These are phyloP conservation scores for Spodoptera littoralis DNA, from an alignment of 2,888 invertebrate genomes.

Conservation along the genomic window DNA sequence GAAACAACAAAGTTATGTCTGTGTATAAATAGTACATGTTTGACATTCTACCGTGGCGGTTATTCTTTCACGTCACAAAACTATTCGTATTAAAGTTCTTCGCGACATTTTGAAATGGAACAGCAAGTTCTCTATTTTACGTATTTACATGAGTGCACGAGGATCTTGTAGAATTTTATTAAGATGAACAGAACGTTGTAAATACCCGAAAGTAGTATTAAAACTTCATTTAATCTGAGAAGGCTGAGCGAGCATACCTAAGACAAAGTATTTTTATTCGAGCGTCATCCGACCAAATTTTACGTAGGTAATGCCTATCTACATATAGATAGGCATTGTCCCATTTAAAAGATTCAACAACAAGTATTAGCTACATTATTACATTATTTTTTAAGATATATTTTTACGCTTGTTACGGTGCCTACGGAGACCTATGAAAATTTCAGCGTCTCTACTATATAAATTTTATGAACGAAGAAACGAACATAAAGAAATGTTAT, in stretches of 20 bases:
- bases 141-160: not conserved
- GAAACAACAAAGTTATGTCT: slow-evolving; percentile 17
- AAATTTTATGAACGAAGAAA: slow-evolving; percentile 37
- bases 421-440: slow-evolving; percentile 9
- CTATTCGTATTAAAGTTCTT: slow-evolving; percentile 1
- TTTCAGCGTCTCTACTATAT: slow-evolving; percentile 4
- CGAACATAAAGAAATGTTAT: slow-evolving; percentile 31
- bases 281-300: no score
- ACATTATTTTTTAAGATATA: not conserved
- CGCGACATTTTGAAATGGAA: no score
- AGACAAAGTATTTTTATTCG: no score
- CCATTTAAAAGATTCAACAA: no score
- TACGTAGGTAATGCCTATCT: no score
- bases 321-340: no score
- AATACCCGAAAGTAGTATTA: no score
- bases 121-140: not conserved
- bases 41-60: slow-evolving; percentile 9
- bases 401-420: not conserved
- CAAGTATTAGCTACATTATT: no score
- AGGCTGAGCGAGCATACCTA: no score
- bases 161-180: no score
- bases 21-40: slow-evolving; percentile 10
- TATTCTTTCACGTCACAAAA: slow-evolving; percentile 13
- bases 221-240: no score
- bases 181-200: no score